phyloP scores from a whole-genome alignment of 2,797 vertebrate species.

The Antrozous pallidus region DNA sequence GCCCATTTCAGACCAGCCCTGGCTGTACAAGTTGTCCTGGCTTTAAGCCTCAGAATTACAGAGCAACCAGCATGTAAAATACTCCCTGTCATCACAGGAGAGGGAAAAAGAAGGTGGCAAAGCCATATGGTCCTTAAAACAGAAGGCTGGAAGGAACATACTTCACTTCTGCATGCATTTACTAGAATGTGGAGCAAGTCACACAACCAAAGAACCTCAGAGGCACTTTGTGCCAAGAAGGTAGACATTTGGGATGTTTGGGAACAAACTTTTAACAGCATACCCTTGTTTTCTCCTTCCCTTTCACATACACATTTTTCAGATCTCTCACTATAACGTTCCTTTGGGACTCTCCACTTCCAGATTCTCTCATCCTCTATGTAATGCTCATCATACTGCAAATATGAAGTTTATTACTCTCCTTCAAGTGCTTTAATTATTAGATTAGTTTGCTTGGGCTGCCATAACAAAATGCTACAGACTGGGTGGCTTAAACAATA shows the following conservation, averaged over 20 bases:
- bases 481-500: neutral
- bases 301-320: neutral
- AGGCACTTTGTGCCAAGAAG: neutral
- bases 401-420: neutral
- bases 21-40: neutral
- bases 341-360: neutral
- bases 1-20: neutral
- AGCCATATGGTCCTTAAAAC: neutral
- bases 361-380: neutral
- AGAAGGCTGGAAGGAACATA: neutral
- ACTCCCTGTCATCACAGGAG: neutral
- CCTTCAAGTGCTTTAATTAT: neutral
- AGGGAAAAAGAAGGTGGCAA: neutral
- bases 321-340: neutral
- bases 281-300: neutral
- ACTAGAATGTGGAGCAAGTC: neutral
- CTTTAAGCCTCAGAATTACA: neutral
- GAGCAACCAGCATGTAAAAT: neutral
- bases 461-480: neutral
- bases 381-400: neutral
- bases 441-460: neutral
- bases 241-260: neutral
- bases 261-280: neutral
- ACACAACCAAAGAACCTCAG: neutral
- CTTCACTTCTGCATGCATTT: neutral